These are phyloP conservation scores for Agrochola litura DNA, from an alignment of 2,888 invertebrate genomes.

Conservation along the genomic window DNA sequence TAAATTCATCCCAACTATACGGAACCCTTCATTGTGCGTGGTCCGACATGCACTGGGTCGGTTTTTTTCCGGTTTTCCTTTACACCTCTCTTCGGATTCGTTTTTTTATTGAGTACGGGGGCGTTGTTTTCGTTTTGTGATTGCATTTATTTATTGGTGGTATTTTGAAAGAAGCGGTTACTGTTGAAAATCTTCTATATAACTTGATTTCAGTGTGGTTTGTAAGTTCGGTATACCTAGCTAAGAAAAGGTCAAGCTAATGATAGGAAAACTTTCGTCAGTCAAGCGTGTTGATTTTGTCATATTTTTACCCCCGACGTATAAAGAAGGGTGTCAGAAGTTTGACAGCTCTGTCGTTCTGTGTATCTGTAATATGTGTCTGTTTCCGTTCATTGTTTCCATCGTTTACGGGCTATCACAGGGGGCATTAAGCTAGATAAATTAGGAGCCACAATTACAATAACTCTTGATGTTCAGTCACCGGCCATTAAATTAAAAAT, in stretches of 20 bases:
- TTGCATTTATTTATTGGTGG: conserved; percentile 3
- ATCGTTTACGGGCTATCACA: conserved; percentile 3
- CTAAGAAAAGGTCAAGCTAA: neutral
- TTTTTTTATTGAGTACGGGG: conserved; percentile 31
- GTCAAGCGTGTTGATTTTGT: neutral
- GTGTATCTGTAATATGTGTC: neutral
- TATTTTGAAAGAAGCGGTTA: neutral
- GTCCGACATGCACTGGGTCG: too few relatives aligned
- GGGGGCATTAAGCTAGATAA: conserved; percentile 31
- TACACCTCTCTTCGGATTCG: conserved; percentile 14
- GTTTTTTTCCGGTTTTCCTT: conserved; percentile 31
- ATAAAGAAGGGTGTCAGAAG: neutral
- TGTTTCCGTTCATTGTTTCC: neutral
- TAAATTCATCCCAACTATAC: too few relatives aligned
- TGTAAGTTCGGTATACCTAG: neutral
- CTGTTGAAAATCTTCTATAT: neutral
- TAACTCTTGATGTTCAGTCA: conserved; percentile 70
- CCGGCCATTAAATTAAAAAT: conserved; percentile 73
- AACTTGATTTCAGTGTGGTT: neutral
- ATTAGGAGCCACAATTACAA: conserved; percentile 58
- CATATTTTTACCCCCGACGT: neutral
- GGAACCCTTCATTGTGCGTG: too few relatives aligned
- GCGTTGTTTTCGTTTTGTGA: conserved; percentile 26
- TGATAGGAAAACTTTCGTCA: neutral
- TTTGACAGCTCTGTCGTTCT: neutral